These are phyloP conservation scores for Danionella dracula DNA, from an alignment of 2,797 vertebrate genomes.

Conservation along the genomic window DNA sequence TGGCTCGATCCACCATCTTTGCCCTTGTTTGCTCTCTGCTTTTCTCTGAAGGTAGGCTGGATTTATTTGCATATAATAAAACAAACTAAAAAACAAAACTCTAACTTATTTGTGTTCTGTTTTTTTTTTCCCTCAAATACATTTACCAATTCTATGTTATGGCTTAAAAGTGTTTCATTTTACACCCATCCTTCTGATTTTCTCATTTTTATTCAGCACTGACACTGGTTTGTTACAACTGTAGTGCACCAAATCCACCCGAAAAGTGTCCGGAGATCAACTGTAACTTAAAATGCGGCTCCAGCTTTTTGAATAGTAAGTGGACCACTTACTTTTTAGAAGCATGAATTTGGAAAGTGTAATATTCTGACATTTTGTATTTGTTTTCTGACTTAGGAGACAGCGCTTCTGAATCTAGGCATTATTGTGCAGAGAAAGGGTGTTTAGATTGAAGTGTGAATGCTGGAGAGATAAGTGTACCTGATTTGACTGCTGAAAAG, in stretches of 20 bases:
- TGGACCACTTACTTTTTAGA: too few relatives aligned
- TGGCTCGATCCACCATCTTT: neutral
- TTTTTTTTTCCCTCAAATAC: neutral
- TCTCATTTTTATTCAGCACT: slow-evolving; percentile 29
- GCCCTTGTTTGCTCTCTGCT: neutral
- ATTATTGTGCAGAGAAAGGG: too few relatives aligned
- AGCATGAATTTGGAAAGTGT: too few relatives aligned
- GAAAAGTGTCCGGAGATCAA: rapidly evolving
- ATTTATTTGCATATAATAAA: neutral
- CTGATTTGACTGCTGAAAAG: too few relatives aligned
- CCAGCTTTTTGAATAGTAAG: neutral
- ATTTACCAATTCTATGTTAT: too few relatives aligned
- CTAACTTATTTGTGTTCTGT: too few relatives aligned
- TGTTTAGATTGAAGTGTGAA: too few relatives aligned
- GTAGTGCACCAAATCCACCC: rapidly evolving
- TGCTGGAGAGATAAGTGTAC: too few relatives aligned
- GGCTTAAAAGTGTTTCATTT: neutral
- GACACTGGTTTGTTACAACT: slow-evolving; percentile 49
- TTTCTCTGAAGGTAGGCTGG: neutral
- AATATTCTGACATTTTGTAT: too few relatives aligned
- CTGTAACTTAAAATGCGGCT: neutral
- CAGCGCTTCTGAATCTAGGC: too few relatives aligned
- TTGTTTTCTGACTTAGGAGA: neutral
- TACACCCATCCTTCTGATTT: neutral
- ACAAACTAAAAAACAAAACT: too few relatives aligned